Percentiles rank a stretch among this genome's conserved stretches.
These are phyloP conservation scores for Megalops atlanticus DNA, from an alignment of 2,113 vertebrate species.

Conservation along the genomic window DNA sequence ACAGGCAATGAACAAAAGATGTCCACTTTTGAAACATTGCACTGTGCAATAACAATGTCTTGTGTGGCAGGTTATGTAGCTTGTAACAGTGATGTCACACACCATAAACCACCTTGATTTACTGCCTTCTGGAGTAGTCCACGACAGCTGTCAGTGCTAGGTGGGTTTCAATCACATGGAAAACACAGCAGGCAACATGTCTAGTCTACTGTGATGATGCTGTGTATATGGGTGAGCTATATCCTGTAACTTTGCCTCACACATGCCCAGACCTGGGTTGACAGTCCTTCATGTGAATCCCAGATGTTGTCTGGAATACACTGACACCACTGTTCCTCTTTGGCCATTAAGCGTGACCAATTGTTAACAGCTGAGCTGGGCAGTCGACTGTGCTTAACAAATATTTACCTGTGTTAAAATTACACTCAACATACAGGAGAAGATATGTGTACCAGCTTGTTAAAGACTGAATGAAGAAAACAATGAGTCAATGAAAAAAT, in stretches of 20 bases:
- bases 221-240: not conserved
- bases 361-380: not conserved
- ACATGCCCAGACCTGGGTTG: not conserved
- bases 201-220: not conserved
- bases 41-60: slow-evolving; percentile 13
- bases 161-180: slow-evolving; percentile 11
- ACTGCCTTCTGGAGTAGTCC: not conserved
- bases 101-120: slow-evolving; percentile 31
- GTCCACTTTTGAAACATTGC: slow-evolving; percentile 10
- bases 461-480: too few relatives aligned
- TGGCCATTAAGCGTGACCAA: too few relatives aligned
- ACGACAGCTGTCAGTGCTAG: not conserved
- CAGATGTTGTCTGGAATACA: too few relatives aligned
- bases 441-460: too few relatives aligned
- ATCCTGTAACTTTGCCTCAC: not conserved
- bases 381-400: not conserved
- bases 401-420: not conserved
- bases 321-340: too few relatives aligned
- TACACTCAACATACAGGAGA: too few relatives aligned
- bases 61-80: slow-evolving; percentile 12
- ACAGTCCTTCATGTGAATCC: too few relatives aligned
- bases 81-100: slow-evolving; percentile 18
- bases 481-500: too few relatives aligned
- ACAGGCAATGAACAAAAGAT: not conserved
- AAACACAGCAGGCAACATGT: not conserved